phyloP scores from a whole-genome alignment of 2,888 invertebrate species.

The Drosophila demipolita region DNA sequence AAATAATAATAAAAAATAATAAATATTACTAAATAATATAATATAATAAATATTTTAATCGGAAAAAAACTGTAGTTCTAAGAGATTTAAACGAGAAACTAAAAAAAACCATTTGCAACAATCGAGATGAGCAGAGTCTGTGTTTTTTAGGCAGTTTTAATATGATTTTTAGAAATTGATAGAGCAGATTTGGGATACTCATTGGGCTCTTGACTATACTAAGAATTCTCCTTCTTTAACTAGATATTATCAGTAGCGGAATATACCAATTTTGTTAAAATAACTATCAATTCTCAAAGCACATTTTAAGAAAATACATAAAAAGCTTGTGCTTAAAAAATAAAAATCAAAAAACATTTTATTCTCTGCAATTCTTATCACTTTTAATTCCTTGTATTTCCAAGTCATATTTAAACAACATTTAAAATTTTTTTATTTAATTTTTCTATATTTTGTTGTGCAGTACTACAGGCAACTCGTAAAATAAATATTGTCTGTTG shows the following conservation, averaged over 20 bases:
- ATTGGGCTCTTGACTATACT: neutral
- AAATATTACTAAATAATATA: no score
- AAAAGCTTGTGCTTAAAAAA: neutral
- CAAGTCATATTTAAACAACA: neutral
- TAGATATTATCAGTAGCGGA: neutral
- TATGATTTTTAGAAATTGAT: neutral
- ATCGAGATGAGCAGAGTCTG: no score
- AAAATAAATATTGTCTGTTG: neutral
- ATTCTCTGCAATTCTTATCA: neutral
- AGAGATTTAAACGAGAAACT: no score
- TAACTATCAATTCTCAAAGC: neutral
- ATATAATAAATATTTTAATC: no score
- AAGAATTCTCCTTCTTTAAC: neutral
- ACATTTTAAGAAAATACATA: neutral
- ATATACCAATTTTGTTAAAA: neutral
- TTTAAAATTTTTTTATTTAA: neutral
- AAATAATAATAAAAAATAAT: no score
- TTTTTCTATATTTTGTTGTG: neutral
- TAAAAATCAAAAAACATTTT: neutral
- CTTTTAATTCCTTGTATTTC: neutral
- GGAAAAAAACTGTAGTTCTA: no score
- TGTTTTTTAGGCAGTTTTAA: neutral
- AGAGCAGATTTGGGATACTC: neutral
- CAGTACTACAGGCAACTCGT: neutral
- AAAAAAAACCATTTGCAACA: no score